A percentile compares a stretch with the other conserved stretches of the same genome.
phyloP scores from a whole-genome alignment of 1,140 invertebrate genomes.

The Penaeus indicus region DNA sequence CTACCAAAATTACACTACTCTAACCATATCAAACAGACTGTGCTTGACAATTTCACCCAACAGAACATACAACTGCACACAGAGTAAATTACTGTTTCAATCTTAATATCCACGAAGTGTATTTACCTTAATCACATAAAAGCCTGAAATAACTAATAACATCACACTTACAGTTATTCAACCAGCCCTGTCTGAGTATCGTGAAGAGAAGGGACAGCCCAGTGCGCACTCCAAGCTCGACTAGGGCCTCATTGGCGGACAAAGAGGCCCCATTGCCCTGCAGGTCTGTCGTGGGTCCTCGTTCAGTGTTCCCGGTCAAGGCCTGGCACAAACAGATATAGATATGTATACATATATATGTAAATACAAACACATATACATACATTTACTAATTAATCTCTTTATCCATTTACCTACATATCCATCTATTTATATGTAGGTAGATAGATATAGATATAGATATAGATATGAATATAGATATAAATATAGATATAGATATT shows the following conservation, averaged over 20 bases:
- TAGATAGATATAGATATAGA: no score
- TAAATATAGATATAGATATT: no score
- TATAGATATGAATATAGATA: no score
- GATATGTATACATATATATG: neutral
- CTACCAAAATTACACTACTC: neutral
- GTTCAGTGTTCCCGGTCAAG: conserved; percentile 39
- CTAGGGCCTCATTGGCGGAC: conserved; percentile 74
- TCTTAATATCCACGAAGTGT: neutral
- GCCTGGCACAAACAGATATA: neutral
- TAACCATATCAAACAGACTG: neutral
- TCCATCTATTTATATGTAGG: no score
- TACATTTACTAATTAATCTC: no score
- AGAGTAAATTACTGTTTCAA: neutral
- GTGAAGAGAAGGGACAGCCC: conserved; percentile 77
- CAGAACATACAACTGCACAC: neutral
- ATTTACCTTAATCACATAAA: neutral
- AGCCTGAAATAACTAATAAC: neutral
- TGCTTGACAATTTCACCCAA: neutral
- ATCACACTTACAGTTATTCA: conserved; percentile 51
- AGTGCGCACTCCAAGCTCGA: conserved; percentile 78
- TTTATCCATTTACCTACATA: no score
- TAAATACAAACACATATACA: no score
- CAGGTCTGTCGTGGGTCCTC: conserved; percentile 29
- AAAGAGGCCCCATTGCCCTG: conserved; percentile 32
- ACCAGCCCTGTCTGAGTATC: conserved; percentile 77